Conservation (phyloP, 2,888 invertebrate species). For the Eupithecia abbreviata region DNA sequence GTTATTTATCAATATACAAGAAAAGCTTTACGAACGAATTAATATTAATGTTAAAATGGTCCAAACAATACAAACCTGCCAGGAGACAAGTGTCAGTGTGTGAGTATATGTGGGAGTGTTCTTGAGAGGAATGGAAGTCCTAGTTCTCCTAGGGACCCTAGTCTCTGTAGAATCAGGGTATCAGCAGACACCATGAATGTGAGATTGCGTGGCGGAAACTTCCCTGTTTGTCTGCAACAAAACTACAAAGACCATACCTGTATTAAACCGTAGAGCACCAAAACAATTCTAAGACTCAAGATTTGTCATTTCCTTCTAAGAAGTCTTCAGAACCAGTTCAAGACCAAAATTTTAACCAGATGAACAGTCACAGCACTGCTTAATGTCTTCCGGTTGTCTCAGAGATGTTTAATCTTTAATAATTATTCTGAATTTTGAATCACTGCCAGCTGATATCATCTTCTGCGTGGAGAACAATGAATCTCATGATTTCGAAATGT, state of each 20-base stretch:
- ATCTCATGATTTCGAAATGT: constrained; percentile 7
- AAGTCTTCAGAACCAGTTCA: constrained; percentile 40
- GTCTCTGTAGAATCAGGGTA: too few relatives aligned
- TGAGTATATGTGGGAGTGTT: too few relatives aligned
- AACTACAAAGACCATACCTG: not conserved
- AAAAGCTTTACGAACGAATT: too few relatives aligned
- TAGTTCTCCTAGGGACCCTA: too few relatives aligned
- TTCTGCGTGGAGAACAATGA: constrained; percentile 56
- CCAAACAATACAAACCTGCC: too few relatives aligned
- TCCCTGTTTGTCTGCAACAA: not conserved
- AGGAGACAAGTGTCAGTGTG: too few relatives aligned
- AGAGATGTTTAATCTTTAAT: constrained; percentile 49
- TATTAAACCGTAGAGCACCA: not conserved
- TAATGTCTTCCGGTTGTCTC: constrained; percentile 53
- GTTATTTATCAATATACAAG: too few relatives aligned
- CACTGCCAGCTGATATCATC: constrained; percentile 70
- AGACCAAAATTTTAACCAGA: constrained; percentile 45
- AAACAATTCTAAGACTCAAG: not conserved
- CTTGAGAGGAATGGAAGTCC: too few relatives aligned
- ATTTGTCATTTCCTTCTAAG: constrained; percentile 39
- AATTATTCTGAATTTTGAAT: constrained; percentile 61
- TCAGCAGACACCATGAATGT: too few relatives aligned
- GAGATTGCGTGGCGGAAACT: too few relatives aligned
- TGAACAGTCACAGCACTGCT: constrained; percentile 39
- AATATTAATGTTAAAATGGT: too few relatives aligned